Evolutionary conservation across 1,140 invertebrate species (phyloP).

Genomic region (Reticulitermes speratus): DNA sequence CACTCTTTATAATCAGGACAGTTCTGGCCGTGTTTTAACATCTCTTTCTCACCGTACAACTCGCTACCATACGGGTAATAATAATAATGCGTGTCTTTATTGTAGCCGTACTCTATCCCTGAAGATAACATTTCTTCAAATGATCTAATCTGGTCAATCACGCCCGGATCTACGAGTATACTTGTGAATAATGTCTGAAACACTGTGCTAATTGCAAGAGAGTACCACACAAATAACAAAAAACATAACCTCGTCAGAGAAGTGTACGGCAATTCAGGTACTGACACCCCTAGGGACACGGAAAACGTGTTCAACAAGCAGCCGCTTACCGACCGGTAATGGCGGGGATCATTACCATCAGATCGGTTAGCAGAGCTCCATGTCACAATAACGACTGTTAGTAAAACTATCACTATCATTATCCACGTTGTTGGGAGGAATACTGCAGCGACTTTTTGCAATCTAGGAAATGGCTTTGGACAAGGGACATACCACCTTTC

Average conservation of each 20-base stretch:
- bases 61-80: not conserved
- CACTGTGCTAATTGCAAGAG: not conserved
- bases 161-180: not conserved
- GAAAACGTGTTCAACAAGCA: not conserved
- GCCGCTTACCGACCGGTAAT: not conserved
- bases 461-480: not conserved
- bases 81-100: not conserved
- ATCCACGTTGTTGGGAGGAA: not conserved
- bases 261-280: not conserved
- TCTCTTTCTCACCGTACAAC: not conserved
- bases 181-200: not conserved
- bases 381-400: not conserved
- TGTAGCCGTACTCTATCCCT: not conserved
- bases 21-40: not conserved
- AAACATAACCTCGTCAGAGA: not conserved
- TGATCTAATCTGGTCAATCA: not conserved
- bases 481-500: not conserved
- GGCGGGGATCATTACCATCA: not conserved
- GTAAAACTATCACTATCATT: not conserved
- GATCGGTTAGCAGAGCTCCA: not conserved
- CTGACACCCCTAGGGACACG: not conserved
- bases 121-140: not conserved
- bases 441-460: not conserved
- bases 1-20: not conserved
- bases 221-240: not conserved